phyloP scores from a whole-genome alignment of 1,140 invertebrate genomes.

The Listronotus bonariensis region DNA sequence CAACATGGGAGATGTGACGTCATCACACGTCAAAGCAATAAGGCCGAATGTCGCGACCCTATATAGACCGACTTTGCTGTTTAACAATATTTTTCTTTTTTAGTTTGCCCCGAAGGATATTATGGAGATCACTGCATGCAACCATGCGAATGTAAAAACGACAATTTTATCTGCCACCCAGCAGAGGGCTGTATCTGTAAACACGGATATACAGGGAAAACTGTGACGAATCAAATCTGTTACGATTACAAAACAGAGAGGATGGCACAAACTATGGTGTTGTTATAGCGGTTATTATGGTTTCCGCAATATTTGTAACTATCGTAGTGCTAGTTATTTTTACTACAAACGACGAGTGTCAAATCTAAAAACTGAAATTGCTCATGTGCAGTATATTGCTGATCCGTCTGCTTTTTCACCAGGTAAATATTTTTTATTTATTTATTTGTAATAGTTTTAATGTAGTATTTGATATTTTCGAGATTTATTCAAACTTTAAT shows the following conservation, averaged over 20 bases:
- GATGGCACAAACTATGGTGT: constrained; percentile 43
- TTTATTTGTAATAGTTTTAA: constrained; percentile 8
- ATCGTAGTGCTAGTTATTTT: constrained; percentile 67
- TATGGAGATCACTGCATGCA: constrained; percentile 87
- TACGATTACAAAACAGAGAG: constrained; percentile 26
- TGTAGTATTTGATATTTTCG: too few species aligned
- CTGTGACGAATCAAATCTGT: constrained; percentile 58
- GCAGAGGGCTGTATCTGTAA: constrained; percentile 80
- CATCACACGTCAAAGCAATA: too few species aligned
- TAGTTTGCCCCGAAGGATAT: constrained; percentile 88
- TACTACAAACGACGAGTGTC: constrained; percentile 79
- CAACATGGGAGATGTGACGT: too few species aligned
- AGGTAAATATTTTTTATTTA: constrained; percentile 28
- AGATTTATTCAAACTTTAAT: too few species aligned
- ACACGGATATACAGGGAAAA: constrained; percentile 72
- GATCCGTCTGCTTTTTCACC: constrained; percentile 64
- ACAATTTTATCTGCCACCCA: constrained; percentile 81
- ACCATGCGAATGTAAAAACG: constrained; percentile 74
- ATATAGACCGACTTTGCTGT: too few species aligned
- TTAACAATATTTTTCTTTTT: too few species aligned
- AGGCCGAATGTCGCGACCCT: too few species aligned
- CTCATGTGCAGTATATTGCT: constrained; percentile 87
- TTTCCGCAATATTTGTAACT: constrained; percentile 69
- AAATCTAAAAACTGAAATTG: constrained; percentile 82
- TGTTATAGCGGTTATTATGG: constrained; percentile 67